Evolutionary conservation across 2,888 invertebrate genomes (phyloP), one percentile per base, ranked within the genome.

Genomic region (Chironomus riparius): DNA sequence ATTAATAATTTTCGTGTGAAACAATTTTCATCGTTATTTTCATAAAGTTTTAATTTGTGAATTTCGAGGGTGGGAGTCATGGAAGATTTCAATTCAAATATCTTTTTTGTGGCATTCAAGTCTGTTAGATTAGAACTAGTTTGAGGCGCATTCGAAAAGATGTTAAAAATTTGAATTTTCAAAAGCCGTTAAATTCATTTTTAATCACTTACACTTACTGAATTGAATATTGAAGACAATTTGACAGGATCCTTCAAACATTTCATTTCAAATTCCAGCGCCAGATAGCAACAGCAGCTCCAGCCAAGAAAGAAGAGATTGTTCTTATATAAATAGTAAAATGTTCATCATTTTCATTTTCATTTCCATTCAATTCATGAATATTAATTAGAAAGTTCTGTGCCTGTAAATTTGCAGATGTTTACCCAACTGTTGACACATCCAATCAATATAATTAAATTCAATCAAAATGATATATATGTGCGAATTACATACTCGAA

Each of bases 371-470:
- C 56, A 72, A 72, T 72, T 72, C 72, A 72, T 72, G 72, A 72
- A 72, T 72, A 72, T 72, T 72, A 72, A 72, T 72, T 72, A 72
- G 47, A 24, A 56, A 56, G 18, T 56, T 56, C 50, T n/a, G 15
- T 38, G 15, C 56, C n/a, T 56, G n/a, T 15, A 18, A 15, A 18
- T 56, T 56, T 56, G 15, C 18, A 18, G 18, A 56, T 56, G 56
- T 56, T 56, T 56, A 56, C 18, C 56, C 56, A 56, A 47, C 47
- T 72, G 72, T 72, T 72, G 72, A 62, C 72, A 71, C 71, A 62
- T 62, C 38, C 72, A 72, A 72, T 72, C 72, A 72, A 72, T 72
- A 62, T 72, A 72, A 72, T 72, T 72, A 18, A 72, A 72, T 72
- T 72, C 72, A 72, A 72, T 72, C 50, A 56, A 50, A 71, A 56